Percentiles rank a stretch among this genome's conserved stretches.
These are phyloP conservation scores for Lepidotrigona ventralis DNA, from an alignment of 1,140 invertebrate genomes.

Conservation along the genomic window DNA sequence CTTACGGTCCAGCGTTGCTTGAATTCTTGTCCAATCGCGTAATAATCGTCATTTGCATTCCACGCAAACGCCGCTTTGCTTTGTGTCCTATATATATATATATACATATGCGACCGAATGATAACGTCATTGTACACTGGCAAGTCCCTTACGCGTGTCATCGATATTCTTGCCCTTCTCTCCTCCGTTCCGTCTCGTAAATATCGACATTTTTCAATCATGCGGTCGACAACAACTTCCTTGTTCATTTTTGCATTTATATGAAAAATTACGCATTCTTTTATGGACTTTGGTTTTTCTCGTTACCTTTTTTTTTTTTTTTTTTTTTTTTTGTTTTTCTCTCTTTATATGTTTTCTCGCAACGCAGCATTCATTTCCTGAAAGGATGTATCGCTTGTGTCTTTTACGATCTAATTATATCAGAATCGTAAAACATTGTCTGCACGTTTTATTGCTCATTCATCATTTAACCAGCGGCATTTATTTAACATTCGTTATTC, in stretches of 20 bases:
- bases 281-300: neutral
- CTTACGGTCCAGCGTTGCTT: conserved; percentile 3
- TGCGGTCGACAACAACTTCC: neutral
- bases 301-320: no score
- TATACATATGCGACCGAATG: conserved; percentile 1
- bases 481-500: neutral
- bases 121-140: conserved; percentile 18
- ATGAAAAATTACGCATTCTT: neutral
- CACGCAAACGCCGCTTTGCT: conserved; percentile 24
- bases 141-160: conserved; percentile 2
- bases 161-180: conserved; percentile 37
- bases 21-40: conserved; percentile 45
- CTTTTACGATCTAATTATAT: conserved; percentile 4
- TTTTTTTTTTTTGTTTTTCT: no score
- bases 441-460: neutral
- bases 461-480: neutral
- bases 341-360: neutral
- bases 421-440: conserved; percentile 5
- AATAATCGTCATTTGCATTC: conserved; percentile 64
- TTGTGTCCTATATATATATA: conserved; percentile 14
- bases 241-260: neutral
- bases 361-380: neutral
- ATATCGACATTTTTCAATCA: neutral
- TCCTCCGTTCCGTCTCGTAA: neutral
- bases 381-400: no score